phyloP scores from a whole-genome alignment of 1,140 invertebrate genomes.

The Harpegnathos saltator region DNA sequence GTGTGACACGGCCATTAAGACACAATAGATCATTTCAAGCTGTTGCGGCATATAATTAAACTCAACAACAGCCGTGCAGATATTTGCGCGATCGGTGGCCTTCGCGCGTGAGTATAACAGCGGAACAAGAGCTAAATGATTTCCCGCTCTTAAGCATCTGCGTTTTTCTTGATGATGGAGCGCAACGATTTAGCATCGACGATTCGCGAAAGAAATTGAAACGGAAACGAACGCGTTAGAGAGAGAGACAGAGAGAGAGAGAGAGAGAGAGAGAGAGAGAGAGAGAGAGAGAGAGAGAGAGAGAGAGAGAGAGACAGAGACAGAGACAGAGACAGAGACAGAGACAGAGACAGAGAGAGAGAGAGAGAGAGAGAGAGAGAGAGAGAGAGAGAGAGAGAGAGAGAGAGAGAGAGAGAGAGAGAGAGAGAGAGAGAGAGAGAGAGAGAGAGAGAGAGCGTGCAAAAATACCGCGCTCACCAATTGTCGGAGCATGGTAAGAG shows the following conservation, averaged over 20 bases:
- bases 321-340: no score
- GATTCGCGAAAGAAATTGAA: slow-evolving; percentile 22
- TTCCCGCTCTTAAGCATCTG: slow-evolving; percentile 1
- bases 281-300: no score
- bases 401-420: no score
- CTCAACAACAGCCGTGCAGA: slow-evolving; percentile 34
- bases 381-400: no score
- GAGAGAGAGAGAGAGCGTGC: no score
- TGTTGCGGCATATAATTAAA: slow-evolving; percentile 59
- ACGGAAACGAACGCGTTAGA: no score
- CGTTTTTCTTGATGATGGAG: not conserved
- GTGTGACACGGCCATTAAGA: slow-evolving; percentile 67
- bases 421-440: no score
- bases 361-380: no score
- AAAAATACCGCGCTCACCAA: not conserved
- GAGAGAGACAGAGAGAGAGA: no score
- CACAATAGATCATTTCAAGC: slow-evolving; percentile 71
- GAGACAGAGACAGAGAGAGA: no score
- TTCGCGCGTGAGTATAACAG: slow-evolving; percentile 1
- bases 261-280: no score
- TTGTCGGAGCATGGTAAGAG: not conserved
- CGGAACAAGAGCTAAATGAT: slow-evolving; percentile 38
- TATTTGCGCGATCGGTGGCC: slow-evolving; percentile 37
- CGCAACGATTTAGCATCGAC: not conserved
- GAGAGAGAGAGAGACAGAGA: no score